Base-by-base conservation (phyloP, 1,140 invertebrate genomes). In the Leptoteleia sp. region DNA sequence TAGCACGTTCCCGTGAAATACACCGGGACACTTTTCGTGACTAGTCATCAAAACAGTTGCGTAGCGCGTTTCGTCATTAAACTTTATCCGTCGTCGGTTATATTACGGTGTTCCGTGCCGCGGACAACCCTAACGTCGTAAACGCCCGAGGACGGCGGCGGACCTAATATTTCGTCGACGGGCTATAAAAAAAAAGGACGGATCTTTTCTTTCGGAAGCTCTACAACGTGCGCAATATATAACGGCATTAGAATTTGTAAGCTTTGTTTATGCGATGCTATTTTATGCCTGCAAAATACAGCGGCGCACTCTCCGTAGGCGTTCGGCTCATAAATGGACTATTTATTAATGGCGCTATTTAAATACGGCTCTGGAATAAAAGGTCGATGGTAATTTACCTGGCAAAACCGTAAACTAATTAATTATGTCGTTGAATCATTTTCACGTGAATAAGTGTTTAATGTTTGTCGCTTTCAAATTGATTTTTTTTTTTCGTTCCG, bases 131-230 rank as follows among this genome's bases (percentile, higher is more conserved):
- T 54, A 52, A 47, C 29, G 40, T 62, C 64, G 48, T 76, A 76
- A 76, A 61, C 62, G 40, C 3, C 15, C 17, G 29, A 38, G 48
- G 62, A n/a, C n/a, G n/a, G n/a, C n/a, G n/a, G 16, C 7, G 27
- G 47, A 57, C 25, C 64, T 62, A 64, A 70, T 76, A 70, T 76
- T 76, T 76, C 42, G 57, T 76, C 42, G 57, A 65, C 38, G 47
- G 27, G 48, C 64, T 57, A 50, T 70, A 70, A 76, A 70, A 64
- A 8, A 38, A 64, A 76, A n/a, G n/a, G n/a, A 76, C 64, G 54
- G 31, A 55, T 43, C 31, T 40, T 61, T 59, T 61, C 13, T 35
- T 59, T 61, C 16, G 50, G 45, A 65, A 67, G 38, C 37, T 52
- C 6, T 4, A 33, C 45, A 59, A 50, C 57, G 52, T 48, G 35